phyloP scores from a whole-genome alignment of 2,797 vertebrate genomes.

The Alfaro cultratus region DNA sequence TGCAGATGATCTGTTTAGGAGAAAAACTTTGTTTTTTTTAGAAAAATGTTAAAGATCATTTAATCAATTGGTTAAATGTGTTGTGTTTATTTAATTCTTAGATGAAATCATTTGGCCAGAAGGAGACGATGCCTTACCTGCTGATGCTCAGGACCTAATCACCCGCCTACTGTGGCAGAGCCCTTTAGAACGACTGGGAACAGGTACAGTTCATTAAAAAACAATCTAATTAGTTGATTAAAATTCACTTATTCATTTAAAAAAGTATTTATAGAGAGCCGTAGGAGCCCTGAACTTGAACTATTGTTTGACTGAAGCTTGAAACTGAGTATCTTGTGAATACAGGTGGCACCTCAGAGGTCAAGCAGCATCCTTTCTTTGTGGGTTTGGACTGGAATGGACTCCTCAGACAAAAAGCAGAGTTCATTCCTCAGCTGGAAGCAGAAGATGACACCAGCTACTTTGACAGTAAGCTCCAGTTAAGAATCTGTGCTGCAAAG shows the following conservation, averaged over 20 bases:
- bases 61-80: not conserved
- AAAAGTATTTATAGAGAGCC: not conserved
- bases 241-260: not conserved
- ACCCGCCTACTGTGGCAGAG: slow-evolving; percentile 89
- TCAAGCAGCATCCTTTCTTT: slow-evolving; percentile 95
- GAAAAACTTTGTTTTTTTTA: not conserved
- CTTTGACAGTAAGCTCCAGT: slow-evolving; percentile 91
- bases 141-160: slow-evolving; percentile 92
- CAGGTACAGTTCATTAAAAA: slow-evolving; percentile 77
- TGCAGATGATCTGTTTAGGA: not conserved
- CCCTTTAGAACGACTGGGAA: slow-evolving; percentile 91
- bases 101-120: slow-evolving; percentile 97
- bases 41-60: not conserved
- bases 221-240: not conserved
- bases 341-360: slow-evolving; percentile 90
- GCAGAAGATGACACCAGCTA: slow-evolving; percentile 97
- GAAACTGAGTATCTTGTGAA: slow-evolving; percentile 9
- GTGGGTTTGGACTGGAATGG: slow-evolving; percentile 93
- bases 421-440: slow-evolving; percentile 96
- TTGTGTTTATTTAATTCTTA: slow-evolving; percentile 56
- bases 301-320: not conserved
- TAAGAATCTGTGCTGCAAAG: not conserved
- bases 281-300: not conserved
- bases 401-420: slow-evolving; percentile 94
- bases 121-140: slow-evolving; percentile 90